These are phyloP conservation scores for Argopecten irradians DNA, from an alignment of 1,140 invertebrate species.

Conservation along the genomic window DNA sequence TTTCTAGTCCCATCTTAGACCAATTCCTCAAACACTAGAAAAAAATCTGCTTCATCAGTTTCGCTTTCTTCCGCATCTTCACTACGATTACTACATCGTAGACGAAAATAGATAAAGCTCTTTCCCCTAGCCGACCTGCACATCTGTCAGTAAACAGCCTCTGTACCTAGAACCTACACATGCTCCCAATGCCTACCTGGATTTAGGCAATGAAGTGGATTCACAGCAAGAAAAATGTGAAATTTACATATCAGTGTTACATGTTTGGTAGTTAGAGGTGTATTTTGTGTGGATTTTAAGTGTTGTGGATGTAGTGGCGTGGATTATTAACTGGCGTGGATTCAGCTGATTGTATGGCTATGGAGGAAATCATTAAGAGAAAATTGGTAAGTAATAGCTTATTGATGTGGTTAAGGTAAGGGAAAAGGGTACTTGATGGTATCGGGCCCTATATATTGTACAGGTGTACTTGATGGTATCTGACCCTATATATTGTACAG, in stretches of 20 bases:
- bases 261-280: not conserved
- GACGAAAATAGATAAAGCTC: constrained; percentile 1
- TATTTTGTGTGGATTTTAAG: too few relatives aligned
- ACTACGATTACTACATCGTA: constrained; percentile 16
- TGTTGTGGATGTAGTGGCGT: not conserved
- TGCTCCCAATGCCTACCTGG: not conserved
- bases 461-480: not conserved
- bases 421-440: too few relatives aligned
- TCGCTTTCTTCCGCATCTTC: constrained; percentile 15
- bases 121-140: not conserved
- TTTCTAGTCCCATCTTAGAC: not conserved
- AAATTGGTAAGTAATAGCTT: not conserved
- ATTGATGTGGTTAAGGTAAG: not conserved
- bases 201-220: not conserved
- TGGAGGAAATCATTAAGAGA: constrained; percentile 22
- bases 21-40: not conserved
- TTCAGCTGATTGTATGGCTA: not conserved
- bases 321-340: too few relatives aligned
- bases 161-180: not conserved
- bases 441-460: not conserved
- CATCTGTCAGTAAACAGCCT: not conserved
- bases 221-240: not conserved
- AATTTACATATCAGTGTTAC: not conserved
- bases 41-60: not conserved
- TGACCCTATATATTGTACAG: not conserved